A percentile compares a stretch with the other conserved stretches of the same genome.
Evolutionary conservation across 2,113 vertebrate genomes (phyloP).

Genomic region (Acrocephalus kingi): DNA sequence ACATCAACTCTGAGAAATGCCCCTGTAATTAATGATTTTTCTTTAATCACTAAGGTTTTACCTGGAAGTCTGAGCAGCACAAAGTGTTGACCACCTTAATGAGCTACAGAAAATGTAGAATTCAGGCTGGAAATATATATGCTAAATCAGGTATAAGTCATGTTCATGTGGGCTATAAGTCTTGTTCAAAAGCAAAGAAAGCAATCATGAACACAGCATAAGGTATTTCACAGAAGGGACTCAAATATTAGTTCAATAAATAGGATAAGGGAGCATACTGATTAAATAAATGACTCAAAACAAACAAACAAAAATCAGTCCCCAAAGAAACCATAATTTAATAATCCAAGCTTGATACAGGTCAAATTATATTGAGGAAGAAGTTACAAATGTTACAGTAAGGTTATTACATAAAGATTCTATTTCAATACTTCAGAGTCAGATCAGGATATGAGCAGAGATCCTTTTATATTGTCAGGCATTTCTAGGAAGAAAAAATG

Average conservation of each 20-base stretch:
- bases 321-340: neutral
- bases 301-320: neutral
- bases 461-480: neutral
- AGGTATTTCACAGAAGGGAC: neutral
- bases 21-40: neutral
- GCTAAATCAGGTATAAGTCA: neutral
- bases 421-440: neutral
- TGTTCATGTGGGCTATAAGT: neutral
- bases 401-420: neutral
- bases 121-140: neutral
- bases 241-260: neutral
- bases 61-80: neutral
- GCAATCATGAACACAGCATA: neutral
- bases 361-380: neutral
- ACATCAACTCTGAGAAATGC: neutral
- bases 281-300: neutral
- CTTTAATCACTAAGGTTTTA: neutral
- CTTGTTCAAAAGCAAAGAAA: neutral
- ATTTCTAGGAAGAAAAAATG: neutral
- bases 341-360: neutral
- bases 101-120: neutral
- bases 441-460: neutral
- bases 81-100: fast-evolving
- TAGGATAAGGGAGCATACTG: neutral
- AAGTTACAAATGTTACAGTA: neutral